Conservation (phyloP, 2,113 vertebrate genomes). For the Uropsilus gracilis region DNA sequence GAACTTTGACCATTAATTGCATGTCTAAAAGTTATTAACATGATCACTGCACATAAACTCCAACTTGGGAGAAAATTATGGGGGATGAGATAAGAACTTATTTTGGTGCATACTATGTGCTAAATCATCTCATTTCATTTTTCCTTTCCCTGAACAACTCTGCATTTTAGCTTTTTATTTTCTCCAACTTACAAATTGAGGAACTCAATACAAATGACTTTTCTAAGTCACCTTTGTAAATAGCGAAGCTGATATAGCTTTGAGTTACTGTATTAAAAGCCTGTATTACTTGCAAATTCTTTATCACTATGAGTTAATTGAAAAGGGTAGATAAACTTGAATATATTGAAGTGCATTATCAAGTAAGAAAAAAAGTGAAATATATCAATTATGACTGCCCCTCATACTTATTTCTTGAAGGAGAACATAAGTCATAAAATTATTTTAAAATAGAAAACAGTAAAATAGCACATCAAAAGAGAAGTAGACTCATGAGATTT, state of each 20-base stretch:
- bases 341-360: constrained; percentile 15
- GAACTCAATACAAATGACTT: neutral
- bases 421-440: constrained; percentile 6
- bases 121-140: neutral
- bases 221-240: neutral
- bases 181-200: neutral
- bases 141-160: neutral
- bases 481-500: constrained; percentile 46
- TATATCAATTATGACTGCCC: constrained; percentile 16
- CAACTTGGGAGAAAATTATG: neutral
- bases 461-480: constrained; percentile 24
- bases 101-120: neutral
- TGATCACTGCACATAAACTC: neutral
- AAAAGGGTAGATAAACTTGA: neutral
- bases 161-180: neutral
- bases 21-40: neutral
- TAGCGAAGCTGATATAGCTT: neutral
- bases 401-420: neutral
- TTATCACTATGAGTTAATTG: neutral
- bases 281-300: neutral
- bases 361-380: constrained; percentile 51
- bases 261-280: neutral
- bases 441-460: constrained; percentile 40
- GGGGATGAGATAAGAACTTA: neutral
- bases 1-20: neutral